Evolutionary conservation across 2,113 vertebrate genomes (phyloP), one percentile per base, ranked within the genome.

Genomic region (Platanista minor): DNA sequence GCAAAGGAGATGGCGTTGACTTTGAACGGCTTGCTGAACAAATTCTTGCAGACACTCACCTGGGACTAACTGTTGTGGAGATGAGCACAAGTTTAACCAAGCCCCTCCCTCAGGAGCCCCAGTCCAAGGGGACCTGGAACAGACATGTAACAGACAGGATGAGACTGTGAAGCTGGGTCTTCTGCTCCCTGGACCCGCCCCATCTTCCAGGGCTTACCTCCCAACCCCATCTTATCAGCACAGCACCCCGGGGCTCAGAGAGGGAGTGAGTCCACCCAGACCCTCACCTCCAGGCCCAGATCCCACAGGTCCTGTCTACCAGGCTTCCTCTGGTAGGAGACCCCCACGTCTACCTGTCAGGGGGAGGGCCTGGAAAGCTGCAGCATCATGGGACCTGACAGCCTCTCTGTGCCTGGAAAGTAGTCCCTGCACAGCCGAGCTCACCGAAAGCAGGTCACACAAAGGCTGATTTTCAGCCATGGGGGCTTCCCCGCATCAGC

Each of bases 341-440:
- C 0, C 1, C 27, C 14, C 25, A 6, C 8, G 1, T 2, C 1
- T 8, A 17, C 57, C 11, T 18, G 41, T 36, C 1, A 25, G 14
- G 23, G n/a, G 41, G 25, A 10, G 67, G 14, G 18, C 21, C 54
- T 25, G 8, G 57, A 54, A 39, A 46, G 67, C 46, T 14, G 1
- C 21, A 2, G 46, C 7, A 9, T n/a, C 41, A 1, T 8, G 14
- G 33, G 46, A 3, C 36, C 43, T 8, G 43, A 41, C 25, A 14
- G 43, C 14, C 75, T 14, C 21, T 41, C n/a, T 18, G 78, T 31
- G n/a, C n/a, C 81, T n/a, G 59, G 71, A 25, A 64, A 33, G 27
- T 0, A 0, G 57, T 17, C 71, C 59, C n/a, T 18, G n/a, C 21
- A 1, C 6, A 8, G 14, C 82, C 1, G 1, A 2, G 13, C 46